Percentiles rank a stretch among this genome's conserved stretches.
Evolutionary conservation across 2,797 vertebrate species (phyloP).

Genomic region (Myripristis jacobus): DNA sequence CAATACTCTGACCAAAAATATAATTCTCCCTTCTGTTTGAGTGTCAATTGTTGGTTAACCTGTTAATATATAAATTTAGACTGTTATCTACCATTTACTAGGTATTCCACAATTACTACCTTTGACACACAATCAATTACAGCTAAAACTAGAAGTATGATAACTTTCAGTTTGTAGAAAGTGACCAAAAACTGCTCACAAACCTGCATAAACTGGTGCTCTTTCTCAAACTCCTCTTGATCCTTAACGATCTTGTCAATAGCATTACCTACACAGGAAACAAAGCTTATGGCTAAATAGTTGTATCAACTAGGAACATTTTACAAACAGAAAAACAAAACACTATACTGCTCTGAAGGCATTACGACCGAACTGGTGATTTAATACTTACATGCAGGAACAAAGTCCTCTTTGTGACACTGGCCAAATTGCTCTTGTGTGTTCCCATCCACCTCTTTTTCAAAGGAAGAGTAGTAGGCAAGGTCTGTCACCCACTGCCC

Average conservation of each 20-base stretch:
- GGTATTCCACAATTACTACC: not conserved
- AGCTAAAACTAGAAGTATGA: not conserved
- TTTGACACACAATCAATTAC: not conserved
- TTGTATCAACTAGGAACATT: not conserved
- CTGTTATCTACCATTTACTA: too few species aligned
- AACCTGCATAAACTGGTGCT: constrained; percentile 94
- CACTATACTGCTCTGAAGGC: not conserved
- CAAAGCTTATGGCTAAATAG: not conserved
- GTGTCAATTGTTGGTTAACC: too few species aligned
- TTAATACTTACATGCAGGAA: constrained; percentile 87
- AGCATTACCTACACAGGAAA: constrained; percentile 84
- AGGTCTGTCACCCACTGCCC: constrained; percentile 98
- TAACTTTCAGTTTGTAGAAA: too few species aligned
- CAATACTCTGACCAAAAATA: too few species aligned
- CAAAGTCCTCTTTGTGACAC: constrained; percentile 86
- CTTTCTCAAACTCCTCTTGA: constrained; percentile 93
- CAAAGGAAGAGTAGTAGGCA: constrained; percentile 94
- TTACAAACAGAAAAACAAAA: constrained; percentile 1
- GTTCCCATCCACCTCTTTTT: constrained; percentile 83
- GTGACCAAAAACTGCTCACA: constrained; percentile 6
- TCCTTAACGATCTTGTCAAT: constrained; percentile 90
- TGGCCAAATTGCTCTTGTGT: constrained; percentile 51
- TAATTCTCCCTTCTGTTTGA: too few species aligned
- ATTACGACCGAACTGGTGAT: not conserved
- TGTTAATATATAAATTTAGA: too few species aligned